These are phyloP conservation scores for Pseudomyrmex cubaensis DNA, from an alignment of 1,140 invertebrate genomes.

Conservation along the genomic window DNA sequence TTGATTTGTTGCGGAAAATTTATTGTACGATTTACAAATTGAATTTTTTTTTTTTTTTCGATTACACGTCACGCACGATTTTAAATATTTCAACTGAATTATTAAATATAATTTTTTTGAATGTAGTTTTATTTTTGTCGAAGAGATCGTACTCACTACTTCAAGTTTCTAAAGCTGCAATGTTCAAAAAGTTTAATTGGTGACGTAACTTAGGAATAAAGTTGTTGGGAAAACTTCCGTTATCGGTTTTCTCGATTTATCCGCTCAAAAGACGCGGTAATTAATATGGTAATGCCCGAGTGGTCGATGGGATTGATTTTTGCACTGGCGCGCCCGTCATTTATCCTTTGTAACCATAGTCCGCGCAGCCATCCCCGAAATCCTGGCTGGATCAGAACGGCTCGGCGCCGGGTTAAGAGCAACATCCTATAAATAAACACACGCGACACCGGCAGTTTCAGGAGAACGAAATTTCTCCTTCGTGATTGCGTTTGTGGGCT, in stretches of 20 bases:
- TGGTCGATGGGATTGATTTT: constrained; percentile 62
- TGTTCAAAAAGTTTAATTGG: constrained; percentile 47
- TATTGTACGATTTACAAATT: not conserved
- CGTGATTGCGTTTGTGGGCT: constrained; percentile 66
- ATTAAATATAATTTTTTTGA: constrained; percentile 17
- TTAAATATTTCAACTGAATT: not conserved
- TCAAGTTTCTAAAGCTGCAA: constrained; percentile 16
- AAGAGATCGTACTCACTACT: constrained; percentile 8
- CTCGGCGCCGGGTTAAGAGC: constrained; percentile 31
- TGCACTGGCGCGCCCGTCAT: not conserved
- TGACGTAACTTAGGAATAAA: constrained; percentile 37
- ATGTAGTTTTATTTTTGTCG: not conserved
- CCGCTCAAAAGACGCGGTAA: constrained; percentile 27
- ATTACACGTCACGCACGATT: constrained; percentile 11
- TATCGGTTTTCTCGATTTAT: constrained; percentile 54
- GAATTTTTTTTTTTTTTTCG: constrained; percentile 24
- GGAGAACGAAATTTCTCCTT: constrained; percentile 63
- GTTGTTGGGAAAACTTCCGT: constrained; percentile 25
- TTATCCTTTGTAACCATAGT: constrained; percentile 49
- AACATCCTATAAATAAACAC: constrained; percentile 29
- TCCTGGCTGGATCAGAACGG: constrained; percentile 29
- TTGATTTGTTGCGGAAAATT: too few relatives aligned
- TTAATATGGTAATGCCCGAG: constrained; percentile 53
- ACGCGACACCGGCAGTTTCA: constrained; percentile 15
- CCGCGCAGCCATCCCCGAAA: constrained; percentile 9